Percentiles rank a stretch among this genome's conserved stretches.
Conservation (phyloP, 2,888 invertebrate species). For the Diadegma fenestrale region DNA sequence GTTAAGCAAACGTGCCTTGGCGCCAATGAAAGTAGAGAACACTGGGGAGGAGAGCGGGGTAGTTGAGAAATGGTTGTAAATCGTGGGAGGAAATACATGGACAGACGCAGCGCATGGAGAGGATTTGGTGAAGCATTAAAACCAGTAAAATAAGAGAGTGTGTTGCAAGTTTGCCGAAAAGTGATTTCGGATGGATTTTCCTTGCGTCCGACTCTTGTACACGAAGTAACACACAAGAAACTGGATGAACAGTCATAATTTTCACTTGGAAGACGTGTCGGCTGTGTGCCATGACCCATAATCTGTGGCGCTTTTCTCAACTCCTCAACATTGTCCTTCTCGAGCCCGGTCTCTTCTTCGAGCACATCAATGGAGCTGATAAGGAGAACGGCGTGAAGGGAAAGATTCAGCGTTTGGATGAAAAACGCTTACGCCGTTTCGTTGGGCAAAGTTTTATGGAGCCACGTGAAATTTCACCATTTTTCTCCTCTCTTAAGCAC, state of each 20-base stretch:
- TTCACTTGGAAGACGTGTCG: constrained; percentile 77
- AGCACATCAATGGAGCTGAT: neutral
- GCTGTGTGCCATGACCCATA: constrained; percentile 74
- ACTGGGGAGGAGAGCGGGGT: constrained; percentile 26
- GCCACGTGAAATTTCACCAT: constrained; percentile 1
- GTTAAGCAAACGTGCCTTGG: constrained; percentile 42
- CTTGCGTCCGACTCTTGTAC: constrained; percentile 52
- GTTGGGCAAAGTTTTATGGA: neutral
- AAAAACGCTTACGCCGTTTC: neutral
- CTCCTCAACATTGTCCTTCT: constrained; percentile 41
- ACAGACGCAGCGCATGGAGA: constrained; percentile 15
- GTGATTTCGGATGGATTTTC: constrained; percentile 30
- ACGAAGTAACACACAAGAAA: constrained; percentile 28
- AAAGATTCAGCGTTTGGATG: neutral
- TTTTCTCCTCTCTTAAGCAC: constrained; percentile 22
- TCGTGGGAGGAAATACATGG: constrained; percentile 44
- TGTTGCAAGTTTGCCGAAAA: constrained; percentile 35
- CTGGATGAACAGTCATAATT: constrained; percentile 83
- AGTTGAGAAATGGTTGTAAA: constrained; percentile 35
- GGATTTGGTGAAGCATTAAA: constrained; percentile 56
- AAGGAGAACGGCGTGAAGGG: neutral
- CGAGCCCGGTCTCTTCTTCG: neutral
- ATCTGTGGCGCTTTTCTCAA: constrained; percentile 69
- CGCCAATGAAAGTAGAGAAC: constrained; percentile 61
- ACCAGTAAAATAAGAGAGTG: constrained; percentile 41